These are phyloP conservation scores for Ctenopoma multispine DNA, from an alignment of 2,797 vertebrate species.

Conservation along the genomic window DNA sequence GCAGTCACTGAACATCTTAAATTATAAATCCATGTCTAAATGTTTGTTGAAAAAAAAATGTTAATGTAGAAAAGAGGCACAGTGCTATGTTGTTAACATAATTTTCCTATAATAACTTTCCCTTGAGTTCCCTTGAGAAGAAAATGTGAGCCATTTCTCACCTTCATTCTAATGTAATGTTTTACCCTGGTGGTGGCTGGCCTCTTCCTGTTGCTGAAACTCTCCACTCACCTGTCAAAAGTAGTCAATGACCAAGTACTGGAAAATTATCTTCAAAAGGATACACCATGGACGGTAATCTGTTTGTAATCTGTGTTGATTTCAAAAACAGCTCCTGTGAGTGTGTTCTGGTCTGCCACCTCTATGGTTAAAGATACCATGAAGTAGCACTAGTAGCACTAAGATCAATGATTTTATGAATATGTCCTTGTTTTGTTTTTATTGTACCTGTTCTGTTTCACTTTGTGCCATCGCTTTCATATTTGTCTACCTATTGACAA, in stretches of 20 bases:
- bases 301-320: neutral
- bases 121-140: neutral
- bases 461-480: neutral
- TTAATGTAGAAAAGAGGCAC: neutral
- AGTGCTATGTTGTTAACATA: neutral
- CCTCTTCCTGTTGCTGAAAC: neutral
- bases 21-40: neutral
- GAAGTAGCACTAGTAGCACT: neutral
- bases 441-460: neutral
- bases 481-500: neutral
- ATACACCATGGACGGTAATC: neutral
- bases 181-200: neutral
- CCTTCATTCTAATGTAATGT: neutral
- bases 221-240: neutral
- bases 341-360: too few relatives aligned
- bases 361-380: too few relatives aligned
- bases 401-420: neutral
- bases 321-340: neutral
- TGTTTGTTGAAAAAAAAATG: neutral
- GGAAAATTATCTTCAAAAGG: too few relatives aligned
- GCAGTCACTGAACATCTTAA: neutral
- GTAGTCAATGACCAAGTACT: neutral
- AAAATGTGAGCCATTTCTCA: conserved; percentile 20
- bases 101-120: neutral
- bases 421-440: neutral